Percentiles rank a stretch among this genome's conserved stretches.
phyloP scores from a whole-genome alignment of 1,140 invertebrate species.

The Belonocnema kinseyi region DNA sequence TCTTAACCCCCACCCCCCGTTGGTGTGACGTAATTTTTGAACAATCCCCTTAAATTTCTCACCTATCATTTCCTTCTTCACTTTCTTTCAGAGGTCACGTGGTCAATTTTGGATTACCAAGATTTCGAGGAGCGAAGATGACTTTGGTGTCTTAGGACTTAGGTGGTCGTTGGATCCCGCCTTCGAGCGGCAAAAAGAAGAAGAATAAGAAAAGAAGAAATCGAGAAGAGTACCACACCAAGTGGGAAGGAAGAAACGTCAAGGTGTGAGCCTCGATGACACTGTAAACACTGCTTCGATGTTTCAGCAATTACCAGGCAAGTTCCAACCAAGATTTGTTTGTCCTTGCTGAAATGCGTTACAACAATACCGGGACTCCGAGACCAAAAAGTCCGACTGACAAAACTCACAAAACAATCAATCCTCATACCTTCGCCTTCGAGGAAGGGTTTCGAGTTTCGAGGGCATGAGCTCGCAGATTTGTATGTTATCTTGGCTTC shows the following conservation, averaged over 20 bases:
- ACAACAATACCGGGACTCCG: slow-evolving; percentile 53
- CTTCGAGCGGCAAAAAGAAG: slow-evolving; percentile 9
- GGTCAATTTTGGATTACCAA: no score
- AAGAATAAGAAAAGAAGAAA: background rate
- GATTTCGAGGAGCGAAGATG: background rate
- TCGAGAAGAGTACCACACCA: slow-evolving; percentile 42
- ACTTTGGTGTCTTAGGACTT: background rate
- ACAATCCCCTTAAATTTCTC: no score
- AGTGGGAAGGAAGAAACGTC: slow-evolving; percentile 35
- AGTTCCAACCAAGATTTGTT: slow-evolving; percentile 54
- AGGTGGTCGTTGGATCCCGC: slow-evolving; percentile 8
- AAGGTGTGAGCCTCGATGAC: slow-evolving; percentile 70
- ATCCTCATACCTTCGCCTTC: background rate
- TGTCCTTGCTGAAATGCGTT: slow-evolving; percentile 60
- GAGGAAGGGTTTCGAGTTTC: slow-evolving; percentile 39
- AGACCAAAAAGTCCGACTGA: background rate
- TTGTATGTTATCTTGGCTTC: slow-evolving; percentile 31
- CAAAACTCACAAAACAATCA: background rate
- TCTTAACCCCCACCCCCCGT: no score
- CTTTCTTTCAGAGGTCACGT: no score
- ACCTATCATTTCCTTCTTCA: no score
- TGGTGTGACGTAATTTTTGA: no score
- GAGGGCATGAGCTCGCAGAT: slow-evolving; percentile 62
- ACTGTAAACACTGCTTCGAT: slow-evolving; percentile 67
- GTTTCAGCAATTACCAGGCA: slow-evolving; percentile 69